A percentile compares a stretch with the other conserved stretches of the same genome.
Evolutionary conservation across 2,888 invertebrate species (phyloP).

Genomic region (Aleiodes alternator): DNA sequence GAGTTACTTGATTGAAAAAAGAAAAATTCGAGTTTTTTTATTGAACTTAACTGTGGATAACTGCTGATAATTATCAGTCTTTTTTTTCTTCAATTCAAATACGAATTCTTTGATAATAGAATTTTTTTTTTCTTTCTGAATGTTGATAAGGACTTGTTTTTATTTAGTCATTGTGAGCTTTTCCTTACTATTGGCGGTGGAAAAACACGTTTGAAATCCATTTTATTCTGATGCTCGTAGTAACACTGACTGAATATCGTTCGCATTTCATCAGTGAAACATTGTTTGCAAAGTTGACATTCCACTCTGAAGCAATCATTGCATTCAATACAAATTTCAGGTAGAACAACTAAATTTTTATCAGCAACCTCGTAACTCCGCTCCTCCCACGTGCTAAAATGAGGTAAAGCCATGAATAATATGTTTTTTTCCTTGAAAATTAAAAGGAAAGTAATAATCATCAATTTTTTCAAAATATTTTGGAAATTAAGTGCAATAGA

Average conservation of each 20-base stretch:
- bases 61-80: too few relatives aligned
- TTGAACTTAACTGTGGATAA: too few relatives aligned
- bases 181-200: constrained; percentile 82
- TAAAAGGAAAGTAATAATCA: background rate
- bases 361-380: constrained; percentile 84
- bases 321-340: constrained; percentile 81
- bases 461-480: background rate
- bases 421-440: background rate
- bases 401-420: constrained; percentile 2
- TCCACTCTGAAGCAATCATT: constrained; percentile 81
- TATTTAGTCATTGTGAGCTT: background rate
- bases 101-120: too few relatives aligned
- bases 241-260: constrained; percentile 82
- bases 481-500: background rate
- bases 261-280: constrained; percentile 81
- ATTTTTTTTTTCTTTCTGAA: too few relatives aligned
- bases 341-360: constrained; percentile 87
- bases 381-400: constrained; percentile 68
- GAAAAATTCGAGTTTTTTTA: too few relatives aligned
- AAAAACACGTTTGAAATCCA: constrained; percentile 88
- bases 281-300: constrained; percentile 88
- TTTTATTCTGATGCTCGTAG: constrained; percentile 87
- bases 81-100: too few relatives aligned
- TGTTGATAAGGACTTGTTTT: too few relatives aligned
- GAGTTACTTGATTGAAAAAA: too few relatives aligned